Percentiles rank a stretch among this genome's conserved stretches.
Conservation (phyloP, 2,888 invertebrate genomes). For the Plutella xylostella region DNA sequence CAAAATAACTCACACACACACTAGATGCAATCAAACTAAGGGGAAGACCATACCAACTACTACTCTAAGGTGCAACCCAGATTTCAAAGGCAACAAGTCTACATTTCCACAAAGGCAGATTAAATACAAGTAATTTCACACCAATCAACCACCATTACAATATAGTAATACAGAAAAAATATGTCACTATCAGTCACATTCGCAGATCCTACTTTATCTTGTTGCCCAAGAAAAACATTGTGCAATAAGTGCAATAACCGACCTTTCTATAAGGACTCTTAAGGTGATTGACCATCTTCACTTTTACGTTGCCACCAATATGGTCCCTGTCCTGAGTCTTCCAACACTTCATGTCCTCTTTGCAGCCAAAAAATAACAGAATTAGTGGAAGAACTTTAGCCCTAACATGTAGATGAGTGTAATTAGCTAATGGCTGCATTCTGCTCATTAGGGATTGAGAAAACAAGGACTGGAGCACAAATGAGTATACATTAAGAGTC, state of each 20-base stretch:
- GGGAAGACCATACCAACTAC: constrained; percentile 1
- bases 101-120: too few species aligned
- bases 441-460: too few species aligned
- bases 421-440: constrained; percentile 1
- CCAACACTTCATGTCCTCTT: constrained; percentile 66
- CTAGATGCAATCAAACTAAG: constrained; percentile 1
- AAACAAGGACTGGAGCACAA: too few species aligned
- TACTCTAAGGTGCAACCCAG: not conserved
- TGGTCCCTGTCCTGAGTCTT: constrained; percentile 52
- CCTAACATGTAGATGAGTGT: not conserved
- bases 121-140: too few species aligned
- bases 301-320: constrained; percentile 54
- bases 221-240: constrained; percentile 40
- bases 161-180: too few species aligned
- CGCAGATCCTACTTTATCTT: constrained; percentile 19
- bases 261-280: constrained; percentile 62
- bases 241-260: constrained; percentile 27
- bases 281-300: constrained; percentile 58
- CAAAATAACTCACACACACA: not conserved
- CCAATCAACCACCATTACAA: too few species aligned
- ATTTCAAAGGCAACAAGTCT: constrained; percentile 6
- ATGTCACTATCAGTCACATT: too few species aligned
- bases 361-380: constrained; percentile 31
- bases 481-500: too few species aligned
- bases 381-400: constrained; percentile 9